These are phyloP conservation scores for Aphidius gifuensis DNA, from an alignment of 1,140 invertebrate species.

Conservation along the genomic window DNA sequence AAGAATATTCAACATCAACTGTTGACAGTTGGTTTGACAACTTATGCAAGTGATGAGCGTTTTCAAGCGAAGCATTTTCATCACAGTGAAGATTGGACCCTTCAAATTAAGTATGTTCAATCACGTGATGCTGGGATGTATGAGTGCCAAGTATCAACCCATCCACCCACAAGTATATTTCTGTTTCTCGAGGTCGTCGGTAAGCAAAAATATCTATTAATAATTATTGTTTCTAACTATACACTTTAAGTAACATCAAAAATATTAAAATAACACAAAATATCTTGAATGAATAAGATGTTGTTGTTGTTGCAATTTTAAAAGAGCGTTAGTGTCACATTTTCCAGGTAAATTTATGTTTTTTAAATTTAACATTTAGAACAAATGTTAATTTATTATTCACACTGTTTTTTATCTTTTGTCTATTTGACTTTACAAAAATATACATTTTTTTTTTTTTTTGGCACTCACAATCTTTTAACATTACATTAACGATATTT, in stretches of 20 bases:
- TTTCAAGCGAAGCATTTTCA: constrained; percentile 82
- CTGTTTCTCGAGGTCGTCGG: constrained; percentile 78
- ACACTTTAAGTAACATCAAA: not conserved
- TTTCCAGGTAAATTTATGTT: no score
- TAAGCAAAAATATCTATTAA: constrained; percentile 57
- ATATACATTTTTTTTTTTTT: no score
- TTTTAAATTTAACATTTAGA: no score
- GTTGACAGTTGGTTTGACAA: constrained; percentile 77
- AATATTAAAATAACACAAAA: no score
- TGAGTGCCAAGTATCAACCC: constrained; percentile 85
- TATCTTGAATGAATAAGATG: no score
- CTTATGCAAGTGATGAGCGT: constrained; percentile 81
- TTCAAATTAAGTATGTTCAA: constrained; percentile 81
- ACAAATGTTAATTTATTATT: no score
- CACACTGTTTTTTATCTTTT: no score
- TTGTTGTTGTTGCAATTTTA: no score
- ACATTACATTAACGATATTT: no score
- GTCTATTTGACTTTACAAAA: no score
- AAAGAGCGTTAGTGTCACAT: no score
- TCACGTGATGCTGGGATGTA: constrained; percentile 76
- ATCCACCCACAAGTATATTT: constrained; percentile 83
- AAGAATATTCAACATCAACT: constrained; percentile 70
- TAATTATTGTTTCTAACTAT: not conserved
- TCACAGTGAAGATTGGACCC: constrained; percentile 83
- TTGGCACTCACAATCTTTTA: no score